Evolutionary conservation across 1,140 invertebrate species (phyloP), one percentile per base, ranked within the genome.

Genomic region (Ceratitis capitata): DNA sequence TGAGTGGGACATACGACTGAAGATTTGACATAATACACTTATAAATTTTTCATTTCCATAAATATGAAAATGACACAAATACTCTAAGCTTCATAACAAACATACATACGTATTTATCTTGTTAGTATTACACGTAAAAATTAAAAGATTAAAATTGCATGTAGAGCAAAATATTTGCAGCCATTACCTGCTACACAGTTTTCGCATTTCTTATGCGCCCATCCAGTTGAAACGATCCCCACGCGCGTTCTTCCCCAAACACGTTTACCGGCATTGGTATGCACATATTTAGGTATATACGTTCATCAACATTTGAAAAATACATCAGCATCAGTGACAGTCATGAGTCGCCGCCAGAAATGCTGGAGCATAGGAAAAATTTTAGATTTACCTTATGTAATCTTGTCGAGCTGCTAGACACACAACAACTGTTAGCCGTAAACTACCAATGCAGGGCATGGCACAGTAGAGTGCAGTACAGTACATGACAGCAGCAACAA

Each of bases 61-160:
- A n/a, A n/a, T n/a, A n/a, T n/a, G n/a, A n/a, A n/a, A n/a, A n/a
- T n/a, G n/a, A n/a, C n/a, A n/a, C n/a, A n/a, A n/a, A n/a, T n/a
- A n/a, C n/a, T n/a, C n/a, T n/a, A n/a, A n/a, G n/a, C n/a, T n/a
- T n/a, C n/a, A n/a, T n/a, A n/a, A n/a, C n/a, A n/a, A n/a, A n/a
- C n/a, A n/a, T n/a, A n/a, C n/a, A n/a, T n/a, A n/a, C n/a, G n/a
- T n/a, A n/a, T n/a, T n/a, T n/a, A n/a, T n/a, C n/a, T n/a, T n/a
- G n/a, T n/a, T n/a, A n/a, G n/a, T n/a, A n/a, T n/a, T n/a, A n/a
- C n/a, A n/a, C n/a, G n/a, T n/a, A 64, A 64, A 64, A 29, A 35
- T 64, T 64, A 64, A 64, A 32, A 64, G 58, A 64, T 64, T 64
- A 64, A 64, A 64, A 32, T 64, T 64, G 9, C 58, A 32, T 29